Conservation (phyloP, 64 coral and sea anemone genomes). For the Porites australiensis region DNA sequence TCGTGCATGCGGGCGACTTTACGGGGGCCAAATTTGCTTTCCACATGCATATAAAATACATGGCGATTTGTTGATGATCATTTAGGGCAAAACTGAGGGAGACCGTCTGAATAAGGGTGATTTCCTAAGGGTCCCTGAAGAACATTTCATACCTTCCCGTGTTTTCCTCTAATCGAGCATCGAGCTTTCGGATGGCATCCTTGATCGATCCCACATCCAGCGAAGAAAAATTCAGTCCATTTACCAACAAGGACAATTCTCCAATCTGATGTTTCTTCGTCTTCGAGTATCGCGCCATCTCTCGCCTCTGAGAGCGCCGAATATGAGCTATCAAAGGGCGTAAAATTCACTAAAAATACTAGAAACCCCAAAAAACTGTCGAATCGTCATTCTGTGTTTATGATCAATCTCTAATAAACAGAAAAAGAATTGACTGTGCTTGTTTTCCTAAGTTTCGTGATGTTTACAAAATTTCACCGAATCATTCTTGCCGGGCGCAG, state of each 20-base stretch:
- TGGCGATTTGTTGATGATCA: no score
- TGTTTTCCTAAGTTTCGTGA: not conserved
- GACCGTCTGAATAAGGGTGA: no score
- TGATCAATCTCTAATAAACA: not conserved
- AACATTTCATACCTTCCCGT: conserved; percentile 42
- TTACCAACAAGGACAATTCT: conserved; percentile 59
- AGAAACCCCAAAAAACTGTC: not conserved
- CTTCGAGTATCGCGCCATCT: conserved; percentile 14
- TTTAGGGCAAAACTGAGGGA: no score
- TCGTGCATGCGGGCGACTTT: no score
- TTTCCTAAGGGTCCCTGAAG: no score
- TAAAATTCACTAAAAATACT: not conserved
- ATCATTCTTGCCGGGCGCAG: conserved; percentile 9
- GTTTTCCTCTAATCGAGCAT: conserved; percentile 62
- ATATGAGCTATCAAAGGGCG: not conserved
- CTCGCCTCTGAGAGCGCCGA: not conserved
- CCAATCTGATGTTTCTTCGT: conserved; percentile 10
- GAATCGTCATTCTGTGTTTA: not conserved
- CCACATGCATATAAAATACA: no score
- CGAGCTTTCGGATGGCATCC: conserved; percentile 49
- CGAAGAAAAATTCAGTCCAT: conserved; percentile 44
- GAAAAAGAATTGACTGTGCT: no score
- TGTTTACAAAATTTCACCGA: not conserved
- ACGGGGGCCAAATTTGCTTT: no score
- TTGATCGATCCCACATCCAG: conserved; percentile 58